phyloP scores from a whole-genome alignment of 2,888 invertebrate genomes.

The Erpobdella octoculata region DNA sequence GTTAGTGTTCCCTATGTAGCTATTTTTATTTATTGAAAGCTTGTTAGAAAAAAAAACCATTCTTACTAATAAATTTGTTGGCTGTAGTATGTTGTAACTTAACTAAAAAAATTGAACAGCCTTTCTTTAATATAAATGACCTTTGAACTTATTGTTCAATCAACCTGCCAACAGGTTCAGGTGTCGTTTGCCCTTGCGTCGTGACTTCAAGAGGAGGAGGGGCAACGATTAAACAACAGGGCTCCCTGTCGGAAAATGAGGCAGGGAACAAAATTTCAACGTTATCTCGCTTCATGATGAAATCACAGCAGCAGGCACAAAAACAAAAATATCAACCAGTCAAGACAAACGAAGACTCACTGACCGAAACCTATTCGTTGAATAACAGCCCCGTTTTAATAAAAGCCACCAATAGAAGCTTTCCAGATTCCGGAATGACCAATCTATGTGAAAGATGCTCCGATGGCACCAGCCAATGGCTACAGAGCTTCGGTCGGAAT shows the following conservation, averaged over 20 bases:
- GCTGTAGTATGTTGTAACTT: no score
- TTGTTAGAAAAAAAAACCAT: no score
- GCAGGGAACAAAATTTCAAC: neutral
- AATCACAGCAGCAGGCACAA: neutral
- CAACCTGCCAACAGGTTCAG: conserved; percentile 9
- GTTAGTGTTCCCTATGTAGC: no score
- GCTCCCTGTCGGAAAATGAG: neutral
- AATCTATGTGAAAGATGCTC: conserved; percentile 1
- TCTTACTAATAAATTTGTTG: no score
- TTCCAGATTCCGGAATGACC: neutral
- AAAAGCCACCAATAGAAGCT: neutral
- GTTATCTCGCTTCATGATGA: neutral
- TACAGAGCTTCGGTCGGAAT: neutral
- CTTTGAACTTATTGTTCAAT: neutral
- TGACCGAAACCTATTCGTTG: no score
- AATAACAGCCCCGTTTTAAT: neutral
- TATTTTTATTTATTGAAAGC: no score
- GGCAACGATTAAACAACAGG: neutral
- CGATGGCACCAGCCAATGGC: conserved; percentile 2
- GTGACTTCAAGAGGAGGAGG: neutral
- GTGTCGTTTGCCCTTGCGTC: neutral
- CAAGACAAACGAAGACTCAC: neutral
- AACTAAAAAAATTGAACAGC: no score
- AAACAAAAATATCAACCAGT: neutral
- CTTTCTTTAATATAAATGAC: no score